phyloP scores from a whole-genome alignment of 2,888 invertebrate species.

The Xanthorhoe spadicearia region DNA sequence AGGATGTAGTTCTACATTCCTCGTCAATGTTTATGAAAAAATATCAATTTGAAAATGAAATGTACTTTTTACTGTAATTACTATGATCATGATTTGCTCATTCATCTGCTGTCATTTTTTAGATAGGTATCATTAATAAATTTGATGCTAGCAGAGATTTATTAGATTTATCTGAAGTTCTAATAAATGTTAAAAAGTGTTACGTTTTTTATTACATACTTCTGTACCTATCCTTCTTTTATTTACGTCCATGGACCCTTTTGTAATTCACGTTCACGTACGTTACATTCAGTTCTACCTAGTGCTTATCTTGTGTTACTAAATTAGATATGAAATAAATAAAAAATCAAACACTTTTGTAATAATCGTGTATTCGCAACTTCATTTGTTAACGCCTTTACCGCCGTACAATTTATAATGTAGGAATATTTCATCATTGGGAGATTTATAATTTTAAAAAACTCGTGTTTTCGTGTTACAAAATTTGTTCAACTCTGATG shows the following conservation, averaged over 20 bases:
- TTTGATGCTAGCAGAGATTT: slow-evolving; percentile 16
- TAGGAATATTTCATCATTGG: slow-evolving; percentile 33
- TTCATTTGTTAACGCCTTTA: slow-evolving; percentile 43
- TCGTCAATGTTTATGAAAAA: neutral
- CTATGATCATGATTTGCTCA: too few species aligned
- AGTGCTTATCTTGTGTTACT: slow-evolving; percentile 7
- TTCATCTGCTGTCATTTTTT: slow-evolving; percentile 11
- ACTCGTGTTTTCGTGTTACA: too few species aligned
- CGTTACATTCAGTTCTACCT: too few species aligned
- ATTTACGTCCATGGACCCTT: too few species aligned
- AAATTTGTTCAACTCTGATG: too few species aligned
- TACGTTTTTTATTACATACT: neutral
- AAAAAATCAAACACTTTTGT: slow-evolving; percentile 39
- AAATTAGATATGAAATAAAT: neutral
- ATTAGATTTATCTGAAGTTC: slow-evolving; percentile 2
- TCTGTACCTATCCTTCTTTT: neutral
- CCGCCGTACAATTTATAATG: slow-evolving; percentile 32
- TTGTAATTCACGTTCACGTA: too few species aligned
- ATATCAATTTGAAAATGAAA: neutral
- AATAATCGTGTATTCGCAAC: slow-evolving; percentile 65
- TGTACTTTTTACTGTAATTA: neutral
- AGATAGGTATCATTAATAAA: neutral
- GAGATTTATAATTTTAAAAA: neutral
- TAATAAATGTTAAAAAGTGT: slow-evolving; percentile 11
- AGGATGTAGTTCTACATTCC: neutral